phyloP scores from a whole-genome alignment of 2,888 invertebrate species.

The Trilocha varians region DNA sequence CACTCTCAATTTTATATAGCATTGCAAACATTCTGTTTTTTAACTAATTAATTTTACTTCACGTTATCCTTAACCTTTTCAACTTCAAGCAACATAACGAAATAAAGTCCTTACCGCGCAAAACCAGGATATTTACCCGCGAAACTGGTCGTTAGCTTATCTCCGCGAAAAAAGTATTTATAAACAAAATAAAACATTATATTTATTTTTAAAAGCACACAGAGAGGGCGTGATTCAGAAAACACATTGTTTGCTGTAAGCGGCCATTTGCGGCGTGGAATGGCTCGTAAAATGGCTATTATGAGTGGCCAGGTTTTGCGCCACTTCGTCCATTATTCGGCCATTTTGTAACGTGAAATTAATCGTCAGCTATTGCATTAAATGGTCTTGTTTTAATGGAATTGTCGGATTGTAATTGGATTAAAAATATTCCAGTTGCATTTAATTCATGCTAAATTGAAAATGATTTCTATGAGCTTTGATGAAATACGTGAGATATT shows the following conservation, averaged over 20 bases:
- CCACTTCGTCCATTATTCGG: conserved; percentile 43
- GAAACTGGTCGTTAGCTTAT: conserved; percentile 3
- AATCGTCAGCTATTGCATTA: conserved; percentile 22
- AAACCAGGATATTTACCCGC: neutral
- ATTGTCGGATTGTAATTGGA: no score
- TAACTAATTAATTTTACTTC: no score
- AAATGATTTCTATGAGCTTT: no score
- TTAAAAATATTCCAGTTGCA: no score
- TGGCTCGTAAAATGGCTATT: conserved; percentile 58
- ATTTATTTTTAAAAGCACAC: conserved; percentile 32
- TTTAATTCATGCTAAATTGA: no score
- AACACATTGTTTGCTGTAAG: conserved; percentile 45
- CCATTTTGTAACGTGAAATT: conserved; percentile 43
- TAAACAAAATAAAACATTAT: conserved; percentile 18
- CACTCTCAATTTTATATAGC: no score
- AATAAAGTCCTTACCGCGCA: neutral
- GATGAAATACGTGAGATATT: no score
- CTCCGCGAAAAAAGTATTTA: conserved; percentile 3
- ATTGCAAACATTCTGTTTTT: no score
- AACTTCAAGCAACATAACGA: neutral
- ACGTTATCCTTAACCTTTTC: neutral
- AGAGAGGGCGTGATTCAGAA: conserved; percentile 29
- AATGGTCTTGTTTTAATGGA: no score
- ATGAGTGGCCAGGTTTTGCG: conserved; percentile 49
- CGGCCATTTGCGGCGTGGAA: conserved; percentile 49